A percentile compares a stretch with the other conserved stretches of the same genome.
phyloP scores from a whole-genome alignment of 2,113 vertebrate genomes.

The Trematocara unimaculatum region DNA sequence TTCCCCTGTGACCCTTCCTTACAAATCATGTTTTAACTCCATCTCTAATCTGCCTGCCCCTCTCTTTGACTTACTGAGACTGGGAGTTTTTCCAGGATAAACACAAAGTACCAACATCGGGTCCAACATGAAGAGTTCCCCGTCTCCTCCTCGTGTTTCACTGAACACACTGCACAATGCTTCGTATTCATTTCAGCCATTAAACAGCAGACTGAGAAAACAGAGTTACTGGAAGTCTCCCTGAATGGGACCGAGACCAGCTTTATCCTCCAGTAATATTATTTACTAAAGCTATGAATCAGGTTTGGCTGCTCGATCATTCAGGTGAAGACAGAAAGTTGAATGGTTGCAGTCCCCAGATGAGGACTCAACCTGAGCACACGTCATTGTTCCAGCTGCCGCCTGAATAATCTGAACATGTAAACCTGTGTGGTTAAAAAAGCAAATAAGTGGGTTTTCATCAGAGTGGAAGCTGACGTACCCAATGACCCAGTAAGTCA shows the following conservation, averaged over 20 bases:
- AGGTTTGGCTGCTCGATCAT: background rate
- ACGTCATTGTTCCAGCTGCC: background rate
- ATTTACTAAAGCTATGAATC: background rate
- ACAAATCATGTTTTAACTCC: background rate
- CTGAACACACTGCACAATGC: background rate
- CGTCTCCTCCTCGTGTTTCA: background rate
- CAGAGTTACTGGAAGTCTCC: background rate
- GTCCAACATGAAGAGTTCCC: background rate
- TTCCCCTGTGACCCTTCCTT: background rate
- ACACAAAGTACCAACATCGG: background rate
- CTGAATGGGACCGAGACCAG: background rate
- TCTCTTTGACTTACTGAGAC: background rate
- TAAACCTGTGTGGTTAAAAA: background rate
- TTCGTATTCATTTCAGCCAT: background rate
- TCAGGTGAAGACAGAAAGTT: background rate
- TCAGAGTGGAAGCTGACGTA: conserved; percentile 39
- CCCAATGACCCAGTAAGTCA: conserved; percentile 99
- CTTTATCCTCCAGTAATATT: background rate
- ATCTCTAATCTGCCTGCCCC: background rate
- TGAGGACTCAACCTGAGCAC: background rate
- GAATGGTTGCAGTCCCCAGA: background rate
- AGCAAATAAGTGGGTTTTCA: background rate
- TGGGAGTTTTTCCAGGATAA: background rate
- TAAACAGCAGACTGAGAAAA: background rate
- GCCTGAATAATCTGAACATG: background rate